These are phyloP conservation scores for Acrobasis suavella DNA, from an alignment of 2,888 invertebrate genomes.

Conservation along the genomic window DNA sequence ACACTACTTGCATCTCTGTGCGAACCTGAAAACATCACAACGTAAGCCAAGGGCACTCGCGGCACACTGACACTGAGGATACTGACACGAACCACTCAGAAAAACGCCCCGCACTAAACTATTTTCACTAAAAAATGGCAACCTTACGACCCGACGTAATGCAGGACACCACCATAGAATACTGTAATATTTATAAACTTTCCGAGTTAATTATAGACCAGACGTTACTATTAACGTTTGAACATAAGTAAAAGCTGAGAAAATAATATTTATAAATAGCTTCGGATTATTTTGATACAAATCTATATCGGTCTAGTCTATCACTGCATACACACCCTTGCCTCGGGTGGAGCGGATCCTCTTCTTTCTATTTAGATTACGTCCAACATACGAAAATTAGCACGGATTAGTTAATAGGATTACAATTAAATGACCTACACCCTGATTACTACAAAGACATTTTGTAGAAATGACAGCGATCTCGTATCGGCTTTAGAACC, in stretches of 20 bases:
- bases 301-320: conserved; percentile 78
- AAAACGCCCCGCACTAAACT: conserved; percentile 70
- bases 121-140: conserved; percentile 79
- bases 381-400: conserved; percentile 70
- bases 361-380: conserved; percentile 68
- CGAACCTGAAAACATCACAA: conserved; percentile 69
- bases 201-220: conserved; percentile 80
- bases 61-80: conserved; percentile 36
- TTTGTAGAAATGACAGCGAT: conserved; percentile 80
- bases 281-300: conserved; percentile 82
- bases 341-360: conserved; percentile 76
- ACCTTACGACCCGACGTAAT: conserved; percentile 72
- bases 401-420: conserved; percentile 73
- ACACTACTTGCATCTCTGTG: conserved; percentile 72
- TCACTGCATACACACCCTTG: conserved; percentile 81
- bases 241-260: conserved; percentile 82
- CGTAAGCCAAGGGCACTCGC: conserved; percentile 34
- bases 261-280: conserved; percentile 84
- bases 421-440: conserved; percentile 81
- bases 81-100: conserved; percentile 23
- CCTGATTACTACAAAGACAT: conserved; percentile 82
- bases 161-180: conserved; percentile 71
- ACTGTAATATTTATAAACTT: conserved; percentile 82
- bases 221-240: conserved; percentile 82
- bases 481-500: conserved; percentile 82